Evolutionary conservation across 2,113 vertebrate genomes (phyloP), one percentile per base, ranked within the genome.

Genomic region (Rhinogobius similis): DNA sequence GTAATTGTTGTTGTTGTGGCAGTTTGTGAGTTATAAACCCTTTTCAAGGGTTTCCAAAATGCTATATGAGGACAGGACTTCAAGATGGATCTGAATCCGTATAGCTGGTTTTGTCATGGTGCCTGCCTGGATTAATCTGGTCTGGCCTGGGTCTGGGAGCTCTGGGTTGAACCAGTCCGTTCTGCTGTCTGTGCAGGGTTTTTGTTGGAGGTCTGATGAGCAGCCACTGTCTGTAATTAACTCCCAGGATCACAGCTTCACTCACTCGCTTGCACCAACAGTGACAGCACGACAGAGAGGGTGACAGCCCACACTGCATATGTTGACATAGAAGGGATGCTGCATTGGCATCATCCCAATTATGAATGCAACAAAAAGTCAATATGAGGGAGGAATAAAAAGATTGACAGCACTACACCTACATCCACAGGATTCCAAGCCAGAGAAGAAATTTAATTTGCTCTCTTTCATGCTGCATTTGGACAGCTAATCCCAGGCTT

Each of bases 111-210:
- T 56, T 82, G 50, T 68, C 68, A 76, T 65, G 29, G 11, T 41
- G 63, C 67, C 52, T 55, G 46, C 20, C 65, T 68, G 68, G 76
- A 62, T 75, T 80, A 71, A 80, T 75, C 72, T 75, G 83, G 82
- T 86, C 83, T 76, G 66, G n/a, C 20, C 46, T 50, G 12, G 46
- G 79, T 83, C 87, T 87, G 87, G 87, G 76, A 82, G 68, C 67
- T 72, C 82, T 86, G 78, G 84, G 87, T 85, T 90, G 76, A 91
- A 87, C 88, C 88, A 87, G 85, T 86, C 83, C 82, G 86, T 92
- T 91, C 73, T 93, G 92, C 91, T 93, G 91, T 89, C 88, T 91
- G 86, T 92, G 91, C 91, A 93, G 77, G 85, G 86, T 92, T 93
- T 94, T 93, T 93, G 91, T 93, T 90, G 21, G 85, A 79, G 72